Evolutionary conservation across 2,113 vertebrate genomes (phyloP).

Genomic region (Callospermophilus lateralis): DNA sequence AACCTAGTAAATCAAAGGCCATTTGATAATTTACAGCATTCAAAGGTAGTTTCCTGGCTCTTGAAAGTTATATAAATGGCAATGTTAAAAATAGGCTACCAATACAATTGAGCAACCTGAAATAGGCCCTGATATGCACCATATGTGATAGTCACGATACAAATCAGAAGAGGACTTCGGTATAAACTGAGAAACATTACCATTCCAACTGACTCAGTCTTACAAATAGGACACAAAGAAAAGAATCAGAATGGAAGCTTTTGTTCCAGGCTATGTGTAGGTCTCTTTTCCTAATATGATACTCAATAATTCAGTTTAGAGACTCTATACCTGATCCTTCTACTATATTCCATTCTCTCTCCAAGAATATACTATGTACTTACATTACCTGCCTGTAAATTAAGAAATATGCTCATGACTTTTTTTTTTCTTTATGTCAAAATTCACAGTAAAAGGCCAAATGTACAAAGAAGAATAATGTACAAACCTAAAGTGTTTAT

Average conservation of each 20-base stretch:
- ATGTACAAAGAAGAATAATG: background rate
- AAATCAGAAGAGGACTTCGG: background rate
- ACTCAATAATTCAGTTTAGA: background rate
- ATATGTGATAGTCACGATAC: background rate
- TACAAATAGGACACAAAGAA: background rate
- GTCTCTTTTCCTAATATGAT: background rate
- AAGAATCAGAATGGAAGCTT: background rate
- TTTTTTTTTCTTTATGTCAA: slow-evolving; percentile 1
- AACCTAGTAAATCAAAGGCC: slow-evolving; percentile 43
- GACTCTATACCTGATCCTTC: background rate
- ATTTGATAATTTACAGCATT: slow-evolving; percentile 18
- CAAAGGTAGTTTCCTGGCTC: slow-evolving; percentile 58
- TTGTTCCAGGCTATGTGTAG: too few relatives aligned
- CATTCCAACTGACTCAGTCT: background rate
- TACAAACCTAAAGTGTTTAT: background rate
- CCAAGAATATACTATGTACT: background rate
- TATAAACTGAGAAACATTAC: background rate
- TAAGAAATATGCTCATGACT: slow-evolving; percentile 22
- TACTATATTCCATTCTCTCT: background rate
- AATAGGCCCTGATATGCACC: background rate
- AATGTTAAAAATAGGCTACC: slow-evolving; percentile 19
- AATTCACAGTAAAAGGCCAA: background rate
- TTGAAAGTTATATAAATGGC: slow-evolving; percentile 25
- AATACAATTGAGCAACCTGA: background rate
- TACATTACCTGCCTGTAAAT: background rate